phyloP scores from a whole-genome alignment of 2,888 invertebrate species.

The Brachynemurus nebulosus region DNA sequence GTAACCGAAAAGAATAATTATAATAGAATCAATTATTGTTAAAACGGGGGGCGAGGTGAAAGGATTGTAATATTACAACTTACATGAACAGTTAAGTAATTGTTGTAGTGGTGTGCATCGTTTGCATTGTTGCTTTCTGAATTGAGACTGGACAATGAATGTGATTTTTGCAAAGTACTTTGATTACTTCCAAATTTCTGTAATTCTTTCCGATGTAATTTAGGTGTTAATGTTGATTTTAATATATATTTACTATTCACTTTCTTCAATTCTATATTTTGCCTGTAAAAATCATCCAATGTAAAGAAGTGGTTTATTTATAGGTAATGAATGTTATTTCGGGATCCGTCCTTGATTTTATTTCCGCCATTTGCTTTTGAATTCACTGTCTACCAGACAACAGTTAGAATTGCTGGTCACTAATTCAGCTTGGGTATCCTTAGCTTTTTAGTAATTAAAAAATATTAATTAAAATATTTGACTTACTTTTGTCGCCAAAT shows the following conservation, averaged over 20 bases:
- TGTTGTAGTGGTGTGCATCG: conserved; percentile 46
- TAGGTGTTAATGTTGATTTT: conserved; percentile 69
- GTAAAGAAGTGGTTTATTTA: too few species aligned
- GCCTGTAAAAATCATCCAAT: conserved; percentile 27
- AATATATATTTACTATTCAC: conserved; percentile 72
- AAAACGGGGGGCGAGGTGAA: too few species aligned
- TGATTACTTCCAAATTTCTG: conserved; percentile 43
- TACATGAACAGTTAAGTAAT: conserved; percentile 48
- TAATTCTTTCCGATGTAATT: conserved; percentile 55
- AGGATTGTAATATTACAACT: too few species aligned
- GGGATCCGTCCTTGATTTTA: too few species aligned
- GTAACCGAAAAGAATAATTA: conserved; percentile 18
- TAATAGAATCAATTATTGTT: too few species aligned
- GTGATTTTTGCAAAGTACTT: conserved; percentile 44
- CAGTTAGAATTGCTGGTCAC: too few species aligned
- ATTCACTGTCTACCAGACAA: too few species aligned
- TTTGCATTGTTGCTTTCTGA: conserved; percentile 39
- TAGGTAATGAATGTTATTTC: too few species aligned
- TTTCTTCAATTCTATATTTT: conserved; percentile 54
- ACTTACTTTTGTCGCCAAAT: conserved; percentile 72
- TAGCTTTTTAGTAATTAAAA: too few species aligned
- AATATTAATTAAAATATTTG: conserved; percentile 7
- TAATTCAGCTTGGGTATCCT: too few species aligned
- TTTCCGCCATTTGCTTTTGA: too few species aligned
- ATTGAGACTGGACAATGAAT: conserved; percentile 58